Base-by-base conservation (phyloP, 1,140 invertebrate species). In the Oscheius sp. region DNA sequence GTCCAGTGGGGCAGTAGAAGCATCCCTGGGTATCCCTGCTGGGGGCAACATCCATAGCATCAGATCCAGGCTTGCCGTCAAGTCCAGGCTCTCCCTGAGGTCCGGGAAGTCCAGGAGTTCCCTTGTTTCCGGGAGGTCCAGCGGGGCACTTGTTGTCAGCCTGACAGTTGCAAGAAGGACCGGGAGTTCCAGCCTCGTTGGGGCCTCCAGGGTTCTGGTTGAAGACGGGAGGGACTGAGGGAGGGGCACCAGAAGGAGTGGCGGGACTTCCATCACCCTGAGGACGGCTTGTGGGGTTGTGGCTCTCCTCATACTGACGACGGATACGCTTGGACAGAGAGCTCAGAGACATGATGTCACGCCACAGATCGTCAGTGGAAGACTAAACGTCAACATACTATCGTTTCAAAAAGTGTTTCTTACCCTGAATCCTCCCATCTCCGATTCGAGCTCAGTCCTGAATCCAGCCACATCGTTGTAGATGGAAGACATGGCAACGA, bases 101-200 rank as follows among this genome's bases (percentile, higher is more conserved):
- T 70, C 76, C 76, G 23, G 73, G 62, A 23, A 31, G 36, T 66
- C 76, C 76, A 38, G 73, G 63, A 35, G 45, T n/a, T 77, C 76
- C 76, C 62, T 75, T 75, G 28, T 74, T 74, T 73, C 76, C 76
- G 26, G 76, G n/a, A 34, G 76, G 76, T 38, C 76, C 76, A 63
- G 72, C 76, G 34, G 76, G 74, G 46, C 76, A 77, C 68, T 77
- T 77, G 68, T 77, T 77, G 31, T 77, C 68, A 45, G 73, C 75
- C 28, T 66, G 38, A 68, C 76, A 77, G 61, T 77, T 75, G 62
- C 76, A 77, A 38, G 58, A 49, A 34, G 70, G 67, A 45, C 62
- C 73, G 2, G 62, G 38, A 35, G 73, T 68, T n/a, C 74, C 45
- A 32, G 72, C 45, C 34, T 58, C 59, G 31, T 72, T 65, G 23